Evolutionary conservation across 2,113 vertebrate species (phyloP).

Genomic region (Grallaria varia): DNA sequence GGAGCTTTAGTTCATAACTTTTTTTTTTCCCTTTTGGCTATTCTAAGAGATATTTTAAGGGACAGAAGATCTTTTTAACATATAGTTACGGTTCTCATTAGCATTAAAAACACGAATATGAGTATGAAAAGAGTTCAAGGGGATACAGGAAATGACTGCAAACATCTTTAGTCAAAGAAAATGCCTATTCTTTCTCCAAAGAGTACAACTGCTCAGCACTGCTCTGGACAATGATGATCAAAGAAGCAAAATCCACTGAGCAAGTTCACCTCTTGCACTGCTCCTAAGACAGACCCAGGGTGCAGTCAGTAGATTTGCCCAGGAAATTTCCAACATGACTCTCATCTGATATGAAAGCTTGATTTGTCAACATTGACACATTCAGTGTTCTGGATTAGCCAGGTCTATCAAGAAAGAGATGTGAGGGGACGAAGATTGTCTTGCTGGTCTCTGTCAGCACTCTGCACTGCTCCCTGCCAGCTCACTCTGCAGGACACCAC

Average conservation of each 20-base stretch:
- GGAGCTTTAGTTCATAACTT: neutral
- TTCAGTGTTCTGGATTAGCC: neutral
- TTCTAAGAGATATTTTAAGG: neutral
- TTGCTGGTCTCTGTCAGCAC: accelerated
- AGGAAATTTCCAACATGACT: neutral
- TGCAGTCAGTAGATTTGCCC: neutral
- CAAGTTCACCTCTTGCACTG: neutral
- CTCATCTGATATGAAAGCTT: neutral
- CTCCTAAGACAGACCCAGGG: neutral
- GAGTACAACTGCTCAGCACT: neutral
- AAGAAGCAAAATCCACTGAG: neutral
- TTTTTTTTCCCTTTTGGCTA: neutral
- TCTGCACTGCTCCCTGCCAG: accelerated
- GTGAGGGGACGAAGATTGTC: neutral
- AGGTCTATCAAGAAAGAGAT: neutral
- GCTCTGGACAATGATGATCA: neutral
- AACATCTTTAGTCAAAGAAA: neutral
- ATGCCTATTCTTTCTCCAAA: neutral
- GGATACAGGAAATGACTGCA: neutral
- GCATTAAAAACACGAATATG: slow-evolving; percentile 3
- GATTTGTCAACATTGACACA: neutral
- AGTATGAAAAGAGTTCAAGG: neutral
- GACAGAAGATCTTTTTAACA: neutral
- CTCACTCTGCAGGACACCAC: accelerated
- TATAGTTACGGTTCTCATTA: neutral